phyloP scores from a whole-genome alignment of 1,140 invertebrate species.

The Microplitis mediator region DNA sequence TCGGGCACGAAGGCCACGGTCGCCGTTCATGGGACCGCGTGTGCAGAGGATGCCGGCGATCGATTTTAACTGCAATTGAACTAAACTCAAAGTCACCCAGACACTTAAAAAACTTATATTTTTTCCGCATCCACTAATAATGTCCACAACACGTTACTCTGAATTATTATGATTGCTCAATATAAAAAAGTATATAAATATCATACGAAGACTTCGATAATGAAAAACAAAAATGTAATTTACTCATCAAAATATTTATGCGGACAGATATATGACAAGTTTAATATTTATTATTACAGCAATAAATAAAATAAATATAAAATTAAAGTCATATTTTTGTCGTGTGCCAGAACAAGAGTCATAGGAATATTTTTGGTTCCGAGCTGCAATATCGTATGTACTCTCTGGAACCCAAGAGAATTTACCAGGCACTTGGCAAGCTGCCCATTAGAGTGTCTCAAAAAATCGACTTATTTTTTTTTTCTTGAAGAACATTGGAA shows the following conservation, averaged over 20 bases:
- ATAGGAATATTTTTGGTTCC: neutral
- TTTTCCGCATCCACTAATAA: neutral
- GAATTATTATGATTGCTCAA: too few species aligned
- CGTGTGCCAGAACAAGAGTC: neutral
- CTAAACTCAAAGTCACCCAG: neutral
- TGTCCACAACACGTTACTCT: neutral
- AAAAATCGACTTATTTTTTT: too few species aligned
- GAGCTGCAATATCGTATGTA: neutral
- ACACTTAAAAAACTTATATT: neutral
- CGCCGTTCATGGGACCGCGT: neutral
- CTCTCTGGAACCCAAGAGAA: neutral
- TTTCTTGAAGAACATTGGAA: too few species aligned
- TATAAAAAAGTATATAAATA: too few species aligned
- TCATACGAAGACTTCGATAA: too few species aligned
- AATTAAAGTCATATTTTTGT: neutral
- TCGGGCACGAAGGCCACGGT: constrained; percentile 17
- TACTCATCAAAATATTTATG: too few species aligned
- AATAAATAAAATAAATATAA: neutral
- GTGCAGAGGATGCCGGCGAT: neutral
- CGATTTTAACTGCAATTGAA: constrained; percentile 2
- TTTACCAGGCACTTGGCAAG: neutral
- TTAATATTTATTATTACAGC: neutral
- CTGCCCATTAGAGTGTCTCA: too few species aligned
- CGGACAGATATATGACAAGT: neutral
- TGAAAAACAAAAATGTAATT: too few species aligned